Conservation (phyloP, 2,888 invertebrate species). For the Entomobrya multifasciata region DNA sequence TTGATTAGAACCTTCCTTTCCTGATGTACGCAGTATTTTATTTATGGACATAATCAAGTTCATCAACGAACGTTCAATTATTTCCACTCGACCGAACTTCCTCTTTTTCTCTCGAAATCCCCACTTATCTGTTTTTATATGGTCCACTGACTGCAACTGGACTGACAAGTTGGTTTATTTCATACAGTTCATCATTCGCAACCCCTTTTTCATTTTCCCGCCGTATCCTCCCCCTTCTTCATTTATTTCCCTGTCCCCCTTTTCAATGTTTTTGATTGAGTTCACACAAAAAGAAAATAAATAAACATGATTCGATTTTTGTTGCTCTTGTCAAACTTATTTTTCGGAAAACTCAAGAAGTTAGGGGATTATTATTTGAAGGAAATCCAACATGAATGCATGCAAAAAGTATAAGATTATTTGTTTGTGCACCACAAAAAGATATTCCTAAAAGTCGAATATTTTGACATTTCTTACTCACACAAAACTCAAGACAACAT, state of each 20-base stretch:
- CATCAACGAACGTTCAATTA: slow-evolving; percentile 64
- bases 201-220: background rate
- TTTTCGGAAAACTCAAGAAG: background rate
- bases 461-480: slow-evolving; percentile 48
- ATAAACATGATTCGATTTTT: slow-evolving; percentile 35
- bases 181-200: slow-evolving; percentile 7
- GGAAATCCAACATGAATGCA: background rate
- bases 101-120: slow-evolving; percentile 33
- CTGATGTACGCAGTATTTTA: background rate
- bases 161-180: slow-evolving; percentile 24
- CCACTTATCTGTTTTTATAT: slow-evolving; percentile 56
- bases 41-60: slow-evolving; percentile 27
- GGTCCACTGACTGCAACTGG: slow-evolving; percentile 29
- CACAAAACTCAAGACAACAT: slow-evolving; percentile 5
- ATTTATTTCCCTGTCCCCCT: background rate
- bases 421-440: background rate
- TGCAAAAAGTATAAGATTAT: background rate
- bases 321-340: background rate
- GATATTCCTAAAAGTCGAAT: slow-evolving; percentile 28
- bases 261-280: slow-evolving; percentile 26
- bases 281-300: slow-evolving; percentile 7
- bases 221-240: slow-evolving; percentile 4
- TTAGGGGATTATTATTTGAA: background rate
- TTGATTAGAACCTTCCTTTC: background rate
- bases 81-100: slow-evolving; percentile 46